Percentiles rank a stretch among this genome's conserved stretches.
Evolutionary conservation across 2,888 invertebrate genomes (phyloP).

Genomic region (Rutpela maculata): DNA sequence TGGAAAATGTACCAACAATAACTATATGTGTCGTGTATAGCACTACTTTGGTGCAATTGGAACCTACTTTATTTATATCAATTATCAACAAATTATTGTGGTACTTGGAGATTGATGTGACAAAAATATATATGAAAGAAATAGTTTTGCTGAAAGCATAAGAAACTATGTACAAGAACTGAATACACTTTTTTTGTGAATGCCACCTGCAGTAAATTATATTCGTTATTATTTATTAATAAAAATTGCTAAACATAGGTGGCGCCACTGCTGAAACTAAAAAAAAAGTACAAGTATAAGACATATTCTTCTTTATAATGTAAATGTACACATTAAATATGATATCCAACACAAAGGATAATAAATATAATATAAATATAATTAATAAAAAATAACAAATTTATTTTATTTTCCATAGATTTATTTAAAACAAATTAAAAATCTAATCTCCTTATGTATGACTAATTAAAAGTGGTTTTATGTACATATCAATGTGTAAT

Average conservation of each 20-base stretch:
- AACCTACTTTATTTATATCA: background rate
- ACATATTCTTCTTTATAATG: background rate
- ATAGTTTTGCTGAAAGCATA: no score
- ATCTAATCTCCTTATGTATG: conserved; percentile 4
- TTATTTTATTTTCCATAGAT: background rate
- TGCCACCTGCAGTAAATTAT: background rate
- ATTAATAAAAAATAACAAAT: background rate
- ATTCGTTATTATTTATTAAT: background rate
- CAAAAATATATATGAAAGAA: no score
- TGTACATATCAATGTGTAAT: conserved; percentile 8
- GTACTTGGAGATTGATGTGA: background rate
- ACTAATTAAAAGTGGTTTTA: background rate
- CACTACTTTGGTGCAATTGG: conserved; percentile 31
- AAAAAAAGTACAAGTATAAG: background rate
- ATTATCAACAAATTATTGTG: background rate
- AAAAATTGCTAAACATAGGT: background rate
- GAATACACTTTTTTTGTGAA: no score
- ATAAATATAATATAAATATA: background rate
- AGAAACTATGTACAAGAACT: no score
- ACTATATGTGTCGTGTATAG: conserved; percentile 33
- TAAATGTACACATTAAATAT: background rate
- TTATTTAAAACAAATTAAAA: conserved; percentile 31
- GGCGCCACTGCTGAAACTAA: background rate
- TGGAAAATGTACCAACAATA: conserved; percentile 26
- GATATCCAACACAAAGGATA: background rate